Conservation (phyloP, 2,888 invertebrate species). For the Tetragonula carbonaria region DNA sequence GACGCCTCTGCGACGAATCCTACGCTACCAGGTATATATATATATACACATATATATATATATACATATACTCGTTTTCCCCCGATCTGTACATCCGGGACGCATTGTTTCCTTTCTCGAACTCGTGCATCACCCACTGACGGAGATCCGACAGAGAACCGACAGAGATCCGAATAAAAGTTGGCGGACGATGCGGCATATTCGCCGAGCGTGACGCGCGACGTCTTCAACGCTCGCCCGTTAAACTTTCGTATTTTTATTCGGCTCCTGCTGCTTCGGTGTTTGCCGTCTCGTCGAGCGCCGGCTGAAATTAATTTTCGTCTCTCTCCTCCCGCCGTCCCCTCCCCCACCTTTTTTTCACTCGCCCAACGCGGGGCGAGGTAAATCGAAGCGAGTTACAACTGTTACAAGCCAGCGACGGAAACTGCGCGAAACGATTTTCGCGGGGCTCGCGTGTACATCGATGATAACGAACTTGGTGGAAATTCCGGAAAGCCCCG, state of each 20-base stretch:
- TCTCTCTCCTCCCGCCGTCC: neutral
- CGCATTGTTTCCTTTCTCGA: constrained; percentile 28
- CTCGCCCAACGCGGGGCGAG: neutral
- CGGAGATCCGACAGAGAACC: neutral
- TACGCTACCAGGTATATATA: constrained; percentile 65
- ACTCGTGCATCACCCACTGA: neutral
- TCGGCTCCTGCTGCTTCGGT: no score
- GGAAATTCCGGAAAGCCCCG: constrained; percentile 41
- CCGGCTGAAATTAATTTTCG: constrained; percentile 21
- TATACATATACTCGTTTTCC: constrained; percentile 20
- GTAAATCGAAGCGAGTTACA: constrained; percentile 28
- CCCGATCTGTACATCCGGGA: constrained; percentile 19
- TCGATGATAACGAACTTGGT: constrained; percentile 42
- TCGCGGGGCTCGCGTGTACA: constrained; percentile 37
- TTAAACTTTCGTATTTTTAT: no score
- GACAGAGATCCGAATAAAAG: neutral
- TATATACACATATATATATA: neutral
- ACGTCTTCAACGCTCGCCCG: neutral
- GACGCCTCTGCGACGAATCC: constrained; percentile 73
- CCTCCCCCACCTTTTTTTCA: no score
- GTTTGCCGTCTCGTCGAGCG: no score
- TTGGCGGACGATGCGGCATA: neutral
- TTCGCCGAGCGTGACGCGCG: neutral
- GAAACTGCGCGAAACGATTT: constrained; percentile 27
- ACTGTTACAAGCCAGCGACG: neutral